Percentiles rank a stretch among this genome's conserved stretches.
These are phyloP conservation scores for Xestia rhomboidea DNA, from an alignment of 2,888 invertebrate genomes.

Conservation along the genomic window DNA sequence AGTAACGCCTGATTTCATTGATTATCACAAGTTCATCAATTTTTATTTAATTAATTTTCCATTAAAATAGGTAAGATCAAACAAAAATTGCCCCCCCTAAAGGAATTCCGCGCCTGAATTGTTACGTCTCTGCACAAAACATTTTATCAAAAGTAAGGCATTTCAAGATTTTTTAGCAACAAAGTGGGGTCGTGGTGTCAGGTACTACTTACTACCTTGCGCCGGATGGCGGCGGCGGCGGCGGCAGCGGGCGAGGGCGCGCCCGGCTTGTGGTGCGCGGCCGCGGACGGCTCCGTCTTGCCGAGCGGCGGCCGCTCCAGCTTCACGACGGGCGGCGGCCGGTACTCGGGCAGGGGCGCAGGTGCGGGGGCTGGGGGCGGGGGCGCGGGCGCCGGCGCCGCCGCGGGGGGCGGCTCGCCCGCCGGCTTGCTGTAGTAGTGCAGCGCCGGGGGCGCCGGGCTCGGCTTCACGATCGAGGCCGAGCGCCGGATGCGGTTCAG, in stretches of 20 bases:
- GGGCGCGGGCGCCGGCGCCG: slow-evolving; percentile 72
- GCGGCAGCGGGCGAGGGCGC: slow-evolving; percentile 60
- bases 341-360: slow-evolving; percentile 66
- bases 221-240: slow-evolving; percentile 57
- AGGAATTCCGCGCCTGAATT: no score
- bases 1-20: no score
- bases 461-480: slow-evolving; percentile 90
- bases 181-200: not conserved
- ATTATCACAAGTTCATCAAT: no score
- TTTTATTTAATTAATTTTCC: no score
- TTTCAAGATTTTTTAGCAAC: not conserved
- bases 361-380: slow-evolving; percentile 65
- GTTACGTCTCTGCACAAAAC: not conserved
- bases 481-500: slow-evolving; percentile 94
- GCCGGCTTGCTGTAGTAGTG: slow-evolving; percentile 80
- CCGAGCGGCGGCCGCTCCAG: slow-evolving; percentile 83
- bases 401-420: slow-evolving; percentile 88
- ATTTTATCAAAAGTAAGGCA: not conserved
- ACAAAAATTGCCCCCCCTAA: no score
- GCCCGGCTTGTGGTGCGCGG: slow-evolving; percentile 65
- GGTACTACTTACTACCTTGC: slow-evolving; percentile 71
- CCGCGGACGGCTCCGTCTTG: slow-evolving; percentile 81
- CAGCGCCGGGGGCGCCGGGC: slow-evolving; percentile 65
- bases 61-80: no score
- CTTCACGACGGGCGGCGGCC: slow-evolving; percentile 75